Evolutionary conservation across 1,140 invertebrate species (phyloP), one percentile per base, ranked within the genome.

Genomic region (Onthophagus taurus): DNA sequence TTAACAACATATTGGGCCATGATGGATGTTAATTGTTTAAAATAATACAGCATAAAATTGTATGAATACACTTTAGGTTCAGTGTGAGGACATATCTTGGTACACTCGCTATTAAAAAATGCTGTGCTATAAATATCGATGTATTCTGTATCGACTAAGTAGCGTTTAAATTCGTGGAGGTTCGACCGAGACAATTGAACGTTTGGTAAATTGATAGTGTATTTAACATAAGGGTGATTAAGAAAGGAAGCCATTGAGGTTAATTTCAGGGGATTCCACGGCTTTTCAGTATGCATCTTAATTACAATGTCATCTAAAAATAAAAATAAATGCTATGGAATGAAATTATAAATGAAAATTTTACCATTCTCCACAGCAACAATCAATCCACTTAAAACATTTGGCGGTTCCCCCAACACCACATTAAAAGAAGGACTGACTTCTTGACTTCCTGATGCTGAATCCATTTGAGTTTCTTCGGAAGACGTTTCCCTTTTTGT

Each of bases 241-340:
- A 41, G 19, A 18, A 41, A 41, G 13, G 24, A n/a, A 0, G 38
- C 21, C 18, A 26, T 21, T 5, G 21, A 26, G n/a, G n/a, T n/a
- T 18, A 41, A 29, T 16, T 21, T n/a, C n/a, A n/a, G n/a, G n/a
- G n/a, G 38, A 11, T 41, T 41, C 38, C 38, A 41, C 12, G 38
- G 23, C 14, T 41, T 41, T 17, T 41, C 38, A 2, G 38, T 14
- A 18, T 41, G 38, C 29, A 26, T 21, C 23, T 41, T 41, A 29
- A 41, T 29, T 7, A 41, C 23, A 41, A 41, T 41, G 29, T 41
- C 14, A 41, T 19, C 38, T 41, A 41, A 41, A 21, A 39, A 39
- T 12, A 29, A 11, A 33, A 12, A 1, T 7, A 20, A 2, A 9
- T n/a, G n/a, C n/a, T n/a, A n/a, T n/a, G n/a, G n/a, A n/a, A n/a